A percentile compares a stretch with the other conserved stretches of the same genome.
phyloP scores from a whole-genome alignment of 35 echinoderm and acorn worm genomes.

The Amphiura filiformis region DNA sequence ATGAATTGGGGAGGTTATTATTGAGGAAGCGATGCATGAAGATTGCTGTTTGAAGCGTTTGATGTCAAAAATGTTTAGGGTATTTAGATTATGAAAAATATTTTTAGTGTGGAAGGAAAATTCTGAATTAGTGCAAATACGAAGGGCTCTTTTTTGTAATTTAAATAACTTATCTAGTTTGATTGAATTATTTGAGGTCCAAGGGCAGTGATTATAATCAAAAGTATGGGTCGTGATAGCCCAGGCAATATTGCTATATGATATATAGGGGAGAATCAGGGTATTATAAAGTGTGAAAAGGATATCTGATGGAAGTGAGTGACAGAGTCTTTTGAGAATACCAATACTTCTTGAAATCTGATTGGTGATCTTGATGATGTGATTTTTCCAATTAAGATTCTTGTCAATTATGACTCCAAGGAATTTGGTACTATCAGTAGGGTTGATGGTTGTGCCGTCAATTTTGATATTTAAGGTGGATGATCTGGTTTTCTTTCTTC shows the following conservation, averaged over 20 bases:
- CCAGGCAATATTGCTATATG: not conserved
- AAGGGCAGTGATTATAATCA: no score
- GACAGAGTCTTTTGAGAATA: not conserved
- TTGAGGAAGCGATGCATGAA: no score
- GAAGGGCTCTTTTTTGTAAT: no score
- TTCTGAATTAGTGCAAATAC: no score
- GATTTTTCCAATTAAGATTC: constrained; percentile 5
- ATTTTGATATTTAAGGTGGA: not conserved
- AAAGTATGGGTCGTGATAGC: no score
- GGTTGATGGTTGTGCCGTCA: not conserved
- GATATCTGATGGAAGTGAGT: not conserved
- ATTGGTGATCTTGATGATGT: not conserved
- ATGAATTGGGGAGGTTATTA: no score
- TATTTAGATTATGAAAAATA: no score
- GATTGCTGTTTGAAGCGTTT: no score
- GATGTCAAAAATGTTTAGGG: no score
- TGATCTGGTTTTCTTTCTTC: not conserved
- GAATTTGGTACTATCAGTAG: not conserved
- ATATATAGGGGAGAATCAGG: not conserved
- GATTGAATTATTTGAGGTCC: no score
- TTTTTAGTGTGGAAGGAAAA: no score
- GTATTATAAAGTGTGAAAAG: not conserved
- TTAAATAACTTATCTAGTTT: no score
- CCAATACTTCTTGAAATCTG: not conserved
- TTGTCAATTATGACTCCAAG: not conserved